Conservation (phyloP, 2,797 vertebrate genomes). For the Tokudaia muenninki region DNA sequence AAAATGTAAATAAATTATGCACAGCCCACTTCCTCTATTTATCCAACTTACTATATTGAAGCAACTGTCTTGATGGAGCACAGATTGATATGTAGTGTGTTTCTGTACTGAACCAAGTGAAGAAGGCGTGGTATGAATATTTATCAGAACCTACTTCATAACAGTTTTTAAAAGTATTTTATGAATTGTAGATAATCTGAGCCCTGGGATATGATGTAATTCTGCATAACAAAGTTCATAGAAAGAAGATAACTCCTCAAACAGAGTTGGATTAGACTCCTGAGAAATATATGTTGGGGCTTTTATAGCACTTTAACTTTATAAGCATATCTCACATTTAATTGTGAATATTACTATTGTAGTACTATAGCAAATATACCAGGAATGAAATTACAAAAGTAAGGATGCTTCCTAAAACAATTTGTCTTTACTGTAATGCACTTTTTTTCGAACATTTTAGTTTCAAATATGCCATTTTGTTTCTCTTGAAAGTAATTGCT, state of each 20-base stretch:
- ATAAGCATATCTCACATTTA: conserved; percentile 32
- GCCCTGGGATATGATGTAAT: conserved; percentile 86
- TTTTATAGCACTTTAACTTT: conserved; percentile 60
- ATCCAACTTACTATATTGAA: conserved; percentile 78
- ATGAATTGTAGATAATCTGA: conserved; percentile 86
- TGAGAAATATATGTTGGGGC: conserved; percentile 8
- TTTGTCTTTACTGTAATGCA: conserved; percentile 37
- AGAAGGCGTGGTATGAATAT: conserved; percentile 84
- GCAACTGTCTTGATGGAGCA: conserved; percentile 82
- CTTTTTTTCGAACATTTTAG: neutral
- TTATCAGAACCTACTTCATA: conserved; percentile 83
- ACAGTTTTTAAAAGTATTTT: conserved; percentile 85
- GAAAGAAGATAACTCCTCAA: conserved; percentile 62
- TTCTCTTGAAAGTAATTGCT: conserved; percentile 42
- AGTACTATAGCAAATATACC: conserved; percentile 6
- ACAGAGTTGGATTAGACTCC: conserved; percentile 34
- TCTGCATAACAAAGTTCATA: conserved; percentile 74
- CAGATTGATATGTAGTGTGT: conserved; percentile 82
- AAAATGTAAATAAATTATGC: conserved; percentile 87
- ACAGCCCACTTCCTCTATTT: conserved; percentile 82
- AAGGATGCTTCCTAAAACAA: conserved; percentile 33
- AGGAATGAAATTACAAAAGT: conserved; percentile 19
- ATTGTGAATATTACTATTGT: conserved; percentile 17
- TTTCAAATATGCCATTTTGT: conserved; percentile 26
- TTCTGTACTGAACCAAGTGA: conserved; percentile 83